These are phyloP conservation scores for Coccyzus lansbergi DNA, from an alignment of 2,797 vertebrate genomes.

Conservation along the genomic window DNA sequence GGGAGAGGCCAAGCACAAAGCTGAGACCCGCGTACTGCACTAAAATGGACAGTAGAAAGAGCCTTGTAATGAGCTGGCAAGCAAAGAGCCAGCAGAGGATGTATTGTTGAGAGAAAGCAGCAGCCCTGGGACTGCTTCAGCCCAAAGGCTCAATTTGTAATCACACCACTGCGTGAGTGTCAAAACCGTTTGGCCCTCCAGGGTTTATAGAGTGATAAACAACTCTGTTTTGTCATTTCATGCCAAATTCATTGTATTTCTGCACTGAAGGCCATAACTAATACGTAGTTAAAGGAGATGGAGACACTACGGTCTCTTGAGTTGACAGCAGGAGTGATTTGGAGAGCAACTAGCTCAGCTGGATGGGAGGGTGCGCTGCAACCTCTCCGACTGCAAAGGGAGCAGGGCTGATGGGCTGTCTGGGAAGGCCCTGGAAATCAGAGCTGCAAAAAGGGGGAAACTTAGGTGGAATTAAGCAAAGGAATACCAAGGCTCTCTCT, in stretches of 20 bases:
- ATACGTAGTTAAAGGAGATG: conserved; percentile 36
- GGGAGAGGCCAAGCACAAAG: background rate
- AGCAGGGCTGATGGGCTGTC: background rate
- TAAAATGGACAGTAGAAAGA: background rate
- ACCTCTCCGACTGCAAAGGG: background rate
- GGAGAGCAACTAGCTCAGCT: background rate
- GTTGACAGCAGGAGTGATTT: background rate
- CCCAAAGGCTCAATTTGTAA: conserved; percentile 20
- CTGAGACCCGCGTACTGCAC: background rate
- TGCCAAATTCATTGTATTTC: conserved; percentile 30
- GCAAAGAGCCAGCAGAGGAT: background rate
- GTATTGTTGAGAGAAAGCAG: conserved; percentile 45
- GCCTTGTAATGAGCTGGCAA: background rate
- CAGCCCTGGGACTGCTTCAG: conserved; percentile 29
- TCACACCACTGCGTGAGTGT: background rate
- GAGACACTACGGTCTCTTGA: background rate
- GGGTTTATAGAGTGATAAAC: conserved; percentile 50
- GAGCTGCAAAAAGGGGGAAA: background rate
- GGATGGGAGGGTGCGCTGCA: background rate
- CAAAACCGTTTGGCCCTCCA: background rate
- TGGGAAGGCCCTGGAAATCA: background rate
- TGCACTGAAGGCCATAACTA: conserved; percentile 8
- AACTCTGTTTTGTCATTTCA: conserved; percentile 45
- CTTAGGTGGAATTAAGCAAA: background rate
- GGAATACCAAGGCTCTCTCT: fast-evolving